phyloP scores from a whole-genome alignment of 2,888 invertebrate genomes.

The Drosophila kuntzei region DNA sequence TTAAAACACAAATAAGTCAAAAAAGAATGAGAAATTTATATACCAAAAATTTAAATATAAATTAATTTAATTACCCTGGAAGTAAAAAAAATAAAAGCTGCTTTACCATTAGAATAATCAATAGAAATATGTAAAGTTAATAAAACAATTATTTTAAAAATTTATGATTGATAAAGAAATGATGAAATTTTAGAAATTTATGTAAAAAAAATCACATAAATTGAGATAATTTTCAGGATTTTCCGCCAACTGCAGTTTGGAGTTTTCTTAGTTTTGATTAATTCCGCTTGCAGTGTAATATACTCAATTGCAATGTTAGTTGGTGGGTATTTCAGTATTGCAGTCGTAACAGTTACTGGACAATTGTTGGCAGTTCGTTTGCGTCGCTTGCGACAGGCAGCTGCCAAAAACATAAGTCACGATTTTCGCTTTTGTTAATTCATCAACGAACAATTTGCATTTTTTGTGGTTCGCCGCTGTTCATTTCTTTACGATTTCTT shows the following conservation, averaged over 20 bases:
- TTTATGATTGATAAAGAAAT: too few species aligned
- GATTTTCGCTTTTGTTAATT: constrained; percentile 83
- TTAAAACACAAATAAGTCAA: too few species aligned
- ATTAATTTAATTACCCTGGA: too few species aligned
- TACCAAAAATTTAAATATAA: too few species aligned
- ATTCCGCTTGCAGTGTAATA: constrained; percentile 5
- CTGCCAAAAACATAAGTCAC: constrained; percentile 83
- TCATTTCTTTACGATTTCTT: constrained; percentile 77
- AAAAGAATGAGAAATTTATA: background rate
- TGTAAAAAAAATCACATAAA: background rate
- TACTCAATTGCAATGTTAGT: constrained; percentile 18
- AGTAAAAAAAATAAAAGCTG: too few species aligned
- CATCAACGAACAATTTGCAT: constrained; percentile 83
- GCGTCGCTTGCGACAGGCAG: constrained; percentile 64
- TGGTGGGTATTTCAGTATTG: constrained; percentile 28
- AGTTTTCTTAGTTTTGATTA: background rate
- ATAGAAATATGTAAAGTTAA: background rate
- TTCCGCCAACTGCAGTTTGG: background rate
- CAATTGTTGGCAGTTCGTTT: constrained; percentile 52
- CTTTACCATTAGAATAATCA: background rate
- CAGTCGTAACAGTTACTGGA: constrained; percentile 54
- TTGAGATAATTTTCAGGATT: background rate
- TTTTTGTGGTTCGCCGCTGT: constrained; percentile 57
- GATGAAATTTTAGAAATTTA: background rate
- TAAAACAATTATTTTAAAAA: background rate